Evolutionary conservation across 1,140 invertebrate genomes (phyloP).

Genomic region (Apocrypta bakeri): DNA sequence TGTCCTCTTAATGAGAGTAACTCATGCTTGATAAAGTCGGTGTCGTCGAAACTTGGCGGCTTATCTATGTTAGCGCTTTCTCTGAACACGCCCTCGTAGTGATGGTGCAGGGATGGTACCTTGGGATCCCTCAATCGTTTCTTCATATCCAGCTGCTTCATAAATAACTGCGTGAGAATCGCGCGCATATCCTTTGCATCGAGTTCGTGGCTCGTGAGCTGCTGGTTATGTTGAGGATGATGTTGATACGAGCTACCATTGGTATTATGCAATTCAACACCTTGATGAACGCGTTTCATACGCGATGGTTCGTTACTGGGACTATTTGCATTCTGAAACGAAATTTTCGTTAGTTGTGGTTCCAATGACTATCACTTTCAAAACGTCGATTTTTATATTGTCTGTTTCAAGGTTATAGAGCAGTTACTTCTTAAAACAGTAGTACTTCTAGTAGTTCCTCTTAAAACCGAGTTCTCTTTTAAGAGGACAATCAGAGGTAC

Average conservation of each 20-base stretch:
- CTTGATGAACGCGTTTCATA: conserved; percentile 71
- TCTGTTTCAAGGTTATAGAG: too few species aligned
- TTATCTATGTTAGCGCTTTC: conserved; percentile 64
- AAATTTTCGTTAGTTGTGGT: neutral
- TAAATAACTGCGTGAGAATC: conserved; percentile 64
- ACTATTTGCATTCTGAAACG: conserved; percentile 56
- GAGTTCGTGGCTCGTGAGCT: conserved; percentile 66
- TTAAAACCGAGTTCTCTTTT: too few species aligned
- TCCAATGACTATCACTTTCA: too few species aligned
- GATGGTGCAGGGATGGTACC: conserved; percentile 55
- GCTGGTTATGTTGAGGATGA: conserved; percentile 57
- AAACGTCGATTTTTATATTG: too few species aligned
- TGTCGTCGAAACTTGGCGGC: conserved; percentile 53
- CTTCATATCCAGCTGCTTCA: conserved; percentile 61
- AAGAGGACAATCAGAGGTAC: too few species aligned
- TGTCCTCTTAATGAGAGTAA: conserved; percentile 38
- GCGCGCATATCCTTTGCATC: conserved; percentile 70
- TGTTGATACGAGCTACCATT: conserved; percentile 43
- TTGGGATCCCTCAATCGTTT: conserved; percentile 61
- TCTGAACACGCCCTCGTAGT: conserved; percentile 64
- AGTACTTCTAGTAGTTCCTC: too few species aligned
- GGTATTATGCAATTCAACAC: conserved; percentile 68
- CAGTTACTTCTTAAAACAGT: too few species aligned
- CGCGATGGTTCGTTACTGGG: conserved; percentile 70
- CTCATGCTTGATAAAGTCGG: conserved; percentile 34